Base-by-base conservation (phyloP, 2,113 vertebrate genomes). In the Petromus typicus region DNA sequence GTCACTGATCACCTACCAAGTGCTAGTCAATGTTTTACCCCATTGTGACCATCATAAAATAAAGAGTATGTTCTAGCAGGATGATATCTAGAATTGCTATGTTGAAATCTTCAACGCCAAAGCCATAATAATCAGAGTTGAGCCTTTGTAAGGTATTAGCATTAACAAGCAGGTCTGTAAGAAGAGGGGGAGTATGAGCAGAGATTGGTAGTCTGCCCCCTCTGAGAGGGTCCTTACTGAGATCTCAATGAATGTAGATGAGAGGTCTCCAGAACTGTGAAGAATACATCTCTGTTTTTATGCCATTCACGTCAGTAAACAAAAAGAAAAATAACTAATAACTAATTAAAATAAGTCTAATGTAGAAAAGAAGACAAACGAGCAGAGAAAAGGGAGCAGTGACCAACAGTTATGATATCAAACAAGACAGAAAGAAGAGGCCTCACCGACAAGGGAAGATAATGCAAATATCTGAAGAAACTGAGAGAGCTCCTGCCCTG, bases 1-100 rank as follows among this genome's bases (percentile, higher is more conserved):
- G 17, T 92, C 56, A 54, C 71, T 73, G 85, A 67, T 89, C 54
- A 91, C 37, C 40, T 79, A 56, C 78, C 87, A 93, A 91, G 82
- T 81, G 32, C 12, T 10, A 43, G 78, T 56, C 59, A 75, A n/a
- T 63, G 1, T 86, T 78, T 43, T 27, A 76, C 43, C 57, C 25
- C 51, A 82, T 22, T 88, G 37, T 45, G 37, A 97, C 56, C 40
- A 80, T 27, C 81, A 25, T 13, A 92, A 92, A 95, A 59, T 6
- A 59, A 20, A 63, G 6, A 9, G 45, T 37, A 7, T 85, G 23
- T 59, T 90, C 69, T 81, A 34, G 76, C 30, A 30, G 45, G 14
- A 4, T 59, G 27, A 3, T 48, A 7, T 4, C n/a, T 81, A 66
- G 2, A 34, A 48, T 59, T 59, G 7, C 22, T 45, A 5, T 61